Base-by-base conservation (phyloP, 2,888 invertebrate genomes). In the Phyto melanocephala region DNA sequence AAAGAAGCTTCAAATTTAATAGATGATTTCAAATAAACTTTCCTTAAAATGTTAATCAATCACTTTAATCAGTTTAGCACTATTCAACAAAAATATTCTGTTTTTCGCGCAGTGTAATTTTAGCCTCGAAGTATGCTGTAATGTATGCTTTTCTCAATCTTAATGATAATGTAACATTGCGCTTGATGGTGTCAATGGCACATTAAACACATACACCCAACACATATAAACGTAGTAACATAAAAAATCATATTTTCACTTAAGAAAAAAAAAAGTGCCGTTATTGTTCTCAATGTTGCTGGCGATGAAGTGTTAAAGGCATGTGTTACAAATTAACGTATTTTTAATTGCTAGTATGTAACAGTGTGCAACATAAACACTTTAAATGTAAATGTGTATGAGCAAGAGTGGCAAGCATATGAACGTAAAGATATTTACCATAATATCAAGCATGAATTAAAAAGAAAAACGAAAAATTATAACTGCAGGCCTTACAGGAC, bases 281-380 rank as follows among this genome's bases (percentile, higher is more conserved):
- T 33, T 60, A 8, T 76, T 40, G 54, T 65, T 54, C 35, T 58
- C 54, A 17, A 28, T 75, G 17, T 65, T 68, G 63, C 40, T 70
- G 75, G 54, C 52, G 74, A 50, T 84, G 84, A 80, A 82, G 85
- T 86, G 86, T 83, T 84, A 81, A 84, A 63, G 83, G 84, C 85
- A 84, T 84, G 85, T 85, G 86, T 79, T 84, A 67, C 83, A 85
- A 85, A 85, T 85, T 85, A 86, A 84, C 83, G 76, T 80, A 56
- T 74, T 72, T 85, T 84, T 80, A 84, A 83, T 84, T 85, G 80
- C 65, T 75, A n/a, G 47, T 20, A 65, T 63, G 28, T 42, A 15
- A 24, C 10, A 10, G 45, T 42, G 22, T 24, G 11, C 17, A 42
- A 17, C 33, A 68, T 15, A 40, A 22, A 47, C 47, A 47, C 22